Base-by-base conservation (phyloP, 2,113 vertebrate species). In the Ranitomeya variabilis region DNA sequence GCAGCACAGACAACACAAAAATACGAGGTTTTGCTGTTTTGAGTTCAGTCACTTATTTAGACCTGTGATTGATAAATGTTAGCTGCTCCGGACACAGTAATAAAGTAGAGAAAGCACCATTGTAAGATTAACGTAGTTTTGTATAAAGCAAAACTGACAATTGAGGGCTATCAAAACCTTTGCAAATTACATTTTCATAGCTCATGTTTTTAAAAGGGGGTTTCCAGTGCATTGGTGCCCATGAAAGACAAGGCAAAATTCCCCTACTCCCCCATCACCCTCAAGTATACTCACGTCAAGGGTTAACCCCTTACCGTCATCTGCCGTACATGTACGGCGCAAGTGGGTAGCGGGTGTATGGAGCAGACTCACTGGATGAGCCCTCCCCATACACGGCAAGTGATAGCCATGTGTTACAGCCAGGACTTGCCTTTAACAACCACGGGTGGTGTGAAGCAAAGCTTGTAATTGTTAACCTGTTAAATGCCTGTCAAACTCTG, bases 1-100 rank as follows among this genome's bases (percentile, higher is more conserved):
- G 87, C 86, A 73, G 78, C 55, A 83, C 18, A 88, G 80, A 66
- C 71, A 87, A 87, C 76, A 80, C 77, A 76, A 16, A 87, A 89
- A 79, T 85, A 89, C 67, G 45, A 69, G 71, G 45, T 62, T 84
- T 88, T 67, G 71, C 37, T 73, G 74, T 74, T 76, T 89, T 0
- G 69, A 76, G 81, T 13, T n/a, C 73, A 86, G 73, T 16, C 84
- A 74, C 57, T 9, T 18, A 83, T 83, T 88, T 45, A 77, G 51
- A 21, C 77, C 7, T 31, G 37, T 54, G 59, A 83, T 23, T 83
- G 13, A 66, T 87, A 18, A 11, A 59, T 67, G 78, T 52, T 87
- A 81, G 59, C 60, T 86, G 60, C 54, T 52, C 55, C 37, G 19
- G 6, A 87, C 66, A 67, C 59, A 90, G 88, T 90, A 88, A 78